Evolutionary conservation across 2,888 invertebrate species (phyloP).

Genomic region (Salpingus planirostris): DNA sequence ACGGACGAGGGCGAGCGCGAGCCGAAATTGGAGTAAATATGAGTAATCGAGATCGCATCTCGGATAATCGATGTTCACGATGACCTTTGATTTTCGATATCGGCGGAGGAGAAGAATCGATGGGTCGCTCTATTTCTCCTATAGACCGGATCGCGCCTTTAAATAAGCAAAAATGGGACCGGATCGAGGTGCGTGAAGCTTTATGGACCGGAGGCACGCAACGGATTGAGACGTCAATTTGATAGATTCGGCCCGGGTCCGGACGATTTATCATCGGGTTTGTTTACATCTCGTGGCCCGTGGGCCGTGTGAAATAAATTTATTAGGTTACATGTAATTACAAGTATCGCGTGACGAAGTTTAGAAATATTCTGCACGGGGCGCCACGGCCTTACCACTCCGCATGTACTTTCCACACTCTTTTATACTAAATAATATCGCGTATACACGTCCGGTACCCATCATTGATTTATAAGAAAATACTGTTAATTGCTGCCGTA

Average conservation of each 20-base stretch:
- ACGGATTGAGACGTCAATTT: conserved; percentile 36
- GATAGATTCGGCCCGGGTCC: conserved; percentile 31
- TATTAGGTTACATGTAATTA: conserved; percentile 33
- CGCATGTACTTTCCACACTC: conserved; percentile 3
- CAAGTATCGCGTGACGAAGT: conserved; percentile 29
- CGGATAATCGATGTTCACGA: too few relatives aligned
- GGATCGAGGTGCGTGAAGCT: too few relatives aligned
- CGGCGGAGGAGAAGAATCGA: too few relatives aligned
- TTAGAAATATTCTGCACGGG: conserved; percentile 18
- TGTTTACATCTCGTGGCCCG: conserved; percentile 23
- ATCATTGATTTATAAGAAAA: conserved; percentile 11
- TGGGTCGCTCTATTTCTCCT: too few relatives aligned
- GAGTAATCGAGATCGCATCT: not conserved
- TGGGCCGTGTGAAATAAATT: conserved; percentile 38
- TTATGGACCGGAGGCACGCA: too few relatives aligned
- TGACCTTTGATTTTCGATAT: too few relatives aligned
- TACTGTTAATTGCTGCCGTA: conserved; percentile 9
- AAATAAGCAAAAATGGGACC: too few relatives aligned
- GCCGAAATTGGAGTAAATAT: not conserved
- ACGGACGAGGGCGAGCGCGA: too few relatives aligned
- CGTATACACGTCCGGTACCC: too few relatives aligned
- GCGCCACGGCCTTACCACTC: conserved; percentile 13
- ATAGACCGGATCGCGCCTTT: too few relatives aligned
- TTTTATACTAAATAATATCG: too few relatives aligned
- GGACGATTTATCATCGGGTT: conserved; percentile 31